Evolutionary conservation across 2,113 vertebrate species (phyloP).

Genomic region (Chaenogobius annularis): DNA sequence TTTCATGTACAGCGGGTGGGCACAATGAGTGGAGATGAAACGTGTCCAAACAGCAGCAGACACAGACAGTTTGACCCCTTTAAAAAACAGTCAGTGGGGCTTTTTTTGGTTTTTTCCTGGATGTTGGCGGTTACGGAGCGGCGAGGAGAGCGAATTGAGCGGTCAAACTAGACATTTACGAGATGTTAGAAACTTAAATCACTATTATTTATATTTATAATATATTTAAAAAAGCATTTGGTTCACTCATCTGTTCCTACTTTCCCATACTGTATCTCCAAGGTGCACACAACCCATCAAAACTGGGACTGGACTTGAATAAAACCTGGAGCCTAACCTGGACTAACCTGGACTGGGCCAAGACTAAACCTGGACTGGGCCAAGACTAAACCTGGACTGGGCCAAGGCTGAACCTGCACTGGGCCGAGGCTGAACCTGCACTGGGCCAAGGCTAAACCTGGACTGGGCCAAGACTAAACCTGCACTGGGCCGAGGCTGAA

Average conservation of each 20-base stretch:
- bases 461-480: too few relatives aligned
- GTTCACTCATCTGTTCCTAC: neutral
- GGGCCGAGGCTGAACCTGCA: too few relatives aligned
- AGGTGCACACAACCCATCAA: neutral
- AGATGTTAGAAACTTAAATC: too few relatives aligned
- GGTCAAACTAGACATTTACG: slow-evolving; percentile 1
- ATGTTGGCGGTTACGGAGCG: neutral
- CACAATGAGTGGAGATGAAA: slow-evolving; percentile 29
- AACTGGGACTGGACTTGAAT: neutral
- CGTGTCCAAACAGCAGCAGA: slow-evolving; percentile 12
- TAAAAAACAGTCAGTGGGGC: neutral
- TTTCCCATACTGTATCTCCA: too few relatives aligned
- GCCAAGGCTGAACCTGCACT: too few relatives aligned
- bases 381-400: neutral
- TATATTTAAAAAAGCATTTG: neutral
- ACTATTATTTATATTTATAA: too few relatives aligned
- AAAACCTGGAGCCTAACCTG: neutral
- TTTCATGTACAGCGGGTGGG: slow-evolving; percentile 41
- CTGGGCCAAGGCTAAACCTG: too few relatives aligned
- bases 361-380: neutral
- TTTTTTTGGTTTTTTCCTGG: too few relatives aligned
- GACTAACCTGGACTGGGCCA: too few relatives aligned
- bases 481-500: neutral
- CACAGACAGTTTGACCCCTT: slow-evolving; percentile 4
- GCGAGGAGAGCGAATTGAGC: neutral